These are phyloP conservation scores for Microcebus ravelobensis DNA, from an alignment of 2,113 vertebrate species.

Conservation along the genomic window DNA sequence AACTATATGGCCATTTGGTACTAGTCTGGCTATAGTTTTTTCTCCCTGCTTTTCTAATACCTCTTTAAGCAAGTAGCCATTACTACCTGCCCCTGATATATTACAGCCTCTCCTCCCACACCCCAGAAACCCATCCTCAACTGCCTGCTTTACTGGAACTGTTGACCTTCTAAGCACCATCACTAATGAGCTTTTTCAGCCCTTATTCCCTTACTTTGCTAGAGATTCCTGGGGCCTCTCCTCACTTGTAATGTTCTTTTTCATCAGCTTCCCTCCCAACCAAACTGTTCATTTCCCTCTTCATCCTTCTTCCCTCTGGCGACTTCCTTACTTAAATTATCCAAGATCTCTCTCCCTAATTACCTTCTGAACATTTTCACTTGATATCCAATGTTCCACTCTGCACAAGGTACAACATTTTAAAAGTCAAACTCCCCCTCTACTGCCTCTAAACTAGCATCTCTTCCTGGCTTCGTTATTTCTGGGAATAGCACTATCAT, in stretches of 20 bases:
- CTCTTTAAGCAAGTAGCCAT: neutral
- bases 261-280: neutral
- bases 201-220: neutral
- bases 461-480: neutral
- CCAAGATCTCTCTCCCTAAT: neutral
- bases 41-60: neutral
- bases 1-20: neutral
- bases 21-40: neutral
- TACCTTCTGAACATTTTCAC: neutral
- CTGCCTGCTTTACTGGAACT: neutral
- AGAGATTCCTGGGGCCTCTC: neutral
- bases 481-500: neutral
- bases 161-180: neutral
- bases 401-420: neutral
- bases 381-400: neutral
- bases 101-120: neutral
- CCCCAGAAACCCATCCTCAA: neutral
- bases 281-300: neutral
- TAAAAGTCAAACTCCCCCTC: neutral
- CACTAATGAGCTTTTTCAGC: neutral
- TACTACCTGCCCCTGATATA: neutral
- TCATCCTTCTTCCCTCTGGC: neutral
- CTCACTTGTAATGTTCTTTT: neutral
- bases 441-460: neutral
- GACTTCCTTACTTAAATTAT: neutral